phyloP scores from a whole-genome alignment of 2,888 invertebrate species.

The Polyommatus iphigenia region DNA sequence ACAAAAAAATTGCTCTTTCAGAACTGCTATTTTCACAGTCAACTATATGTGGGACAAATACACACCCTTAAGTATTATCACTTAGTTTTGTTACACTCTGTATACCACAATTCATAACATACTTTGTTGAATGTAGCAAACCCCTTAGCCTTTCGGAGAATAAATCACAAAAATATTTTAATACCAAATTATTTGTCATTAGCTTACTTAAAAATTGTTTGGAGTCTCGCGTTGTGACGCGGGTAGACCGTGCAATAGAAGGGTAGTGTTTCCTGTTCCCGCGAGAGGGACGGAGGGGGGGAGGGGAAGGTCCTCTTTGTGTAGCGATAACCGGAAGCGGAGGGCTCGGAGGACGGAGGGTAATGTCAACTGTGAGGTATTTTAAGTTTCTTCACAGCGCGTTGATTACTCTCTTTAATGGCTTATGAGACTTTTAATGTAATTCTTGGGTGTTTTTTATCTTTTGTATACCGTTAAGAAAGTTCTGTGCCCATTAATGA shows the following conservation, averaged over 20 bases:
- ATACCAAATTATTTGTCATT: constrained; percentile 52
- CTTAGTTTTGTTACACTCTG: too few species aligned
- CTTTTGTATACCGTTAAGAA: not conserved
- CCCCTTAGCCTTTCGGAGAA: constrained; percentile 27
- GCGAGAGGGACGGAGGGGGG: constrained; percentile 50
- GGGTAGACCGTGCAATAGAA: constrained; percentile 77
- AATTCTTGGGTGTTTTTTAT: constrained; percentile 35
- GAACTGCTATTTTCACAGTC: too few species aligned
- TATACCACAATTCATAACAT: not conserved
- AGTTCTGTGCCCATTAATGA: not conserved
- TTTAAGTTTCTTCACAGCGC: constrained; percentile 68
- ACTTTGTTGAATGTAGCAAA: not conserved
- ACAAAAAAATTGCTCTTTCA: too few species aligned
- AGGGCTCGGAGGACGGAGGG: constrained; percentile 75
- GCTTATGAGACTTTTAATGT: constrained; percentile 48
- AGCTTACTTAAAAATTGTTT: constrained; percentile 62
- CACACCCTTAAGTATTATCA: too few species aligned
- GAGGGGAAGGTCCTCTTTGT: constrained; percentile 68
- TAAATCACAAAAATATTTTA: constrained; percentile 39
- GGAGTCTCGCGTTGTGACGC: constrained; percentile 61
- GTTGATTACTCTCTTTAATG: constrained; percentile 60
- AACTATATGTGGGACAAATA: too few species aligned
- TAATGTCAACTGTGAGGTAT: constrained; percentile 76
- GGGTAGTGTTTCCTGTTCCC: constrained; percentile 78
- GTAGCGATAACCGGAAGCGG: constrained; percentile 78